Conservation (phyloP, 2,888 invertebrate genomes). For the Aspidapion aeneum region DNA sequence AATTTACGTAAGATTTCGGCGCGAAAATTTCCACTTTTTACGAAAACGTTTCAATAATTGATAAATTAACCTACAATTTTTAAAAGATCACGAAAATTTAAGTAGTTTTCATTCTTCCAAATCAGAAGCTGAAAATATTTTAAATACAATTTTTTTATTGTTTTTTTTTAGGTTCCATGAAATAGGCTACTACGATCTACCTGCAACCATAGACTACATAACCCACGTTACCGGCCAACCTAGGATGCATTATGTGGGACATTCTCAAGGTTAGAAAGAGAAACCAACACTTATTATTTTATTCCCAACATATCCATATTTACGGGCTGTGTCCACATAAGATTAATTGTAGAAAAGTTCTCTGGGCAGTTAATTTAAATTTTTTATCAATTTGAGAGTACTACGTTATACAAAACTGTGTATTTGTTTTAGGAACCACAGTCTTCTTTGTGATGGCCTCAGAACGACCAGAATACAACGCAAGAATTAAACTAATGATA, state of each 20-base stretch:
- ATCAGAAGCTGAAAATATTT: no score
- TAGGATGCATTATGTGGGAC: conserved; percentile 72
- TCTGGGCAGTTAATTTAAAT: no score
- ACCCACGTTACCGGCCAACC: conserved; percentile 54
- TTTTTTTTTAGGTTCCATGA: conserved; percentile 67
- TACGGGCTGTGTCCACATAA: no score
- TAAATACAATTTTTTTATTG: no score
- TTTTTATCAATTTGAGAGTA: no score
- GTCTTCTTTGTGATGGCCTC: conserved; percentile 64
- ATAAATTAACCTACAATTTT: not conserved
- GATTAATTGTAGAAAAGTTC: no score
- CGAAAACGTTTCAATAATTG: not conserved
- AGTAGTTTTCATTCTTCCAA: no score
- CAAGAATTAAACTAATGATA: conserved; percentile 51
- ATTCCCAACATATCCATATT: no score
- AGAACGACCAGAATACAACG: conserved; percentile 60
- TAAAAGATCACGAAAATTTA: no score
- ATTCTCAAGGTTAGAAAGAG: conserved; percentile 79
- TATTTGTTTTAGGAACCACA: conserved; percentile 47
- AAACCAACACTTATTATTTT: no score
- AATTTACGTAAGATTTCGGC: conserved; percentile 29
- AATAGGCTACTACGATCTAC: conserved; percentile 73
- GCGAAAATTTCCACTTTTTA: not conserved
- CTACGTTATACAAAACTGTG: not conserved
- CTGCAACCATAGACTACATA: conserved; percentile 73